These are phyloP conservation scores for Macaca mulatta DNA, from an alignment of 2,113 vertebrate genomes.

Conservation along the genomic window DNA sequence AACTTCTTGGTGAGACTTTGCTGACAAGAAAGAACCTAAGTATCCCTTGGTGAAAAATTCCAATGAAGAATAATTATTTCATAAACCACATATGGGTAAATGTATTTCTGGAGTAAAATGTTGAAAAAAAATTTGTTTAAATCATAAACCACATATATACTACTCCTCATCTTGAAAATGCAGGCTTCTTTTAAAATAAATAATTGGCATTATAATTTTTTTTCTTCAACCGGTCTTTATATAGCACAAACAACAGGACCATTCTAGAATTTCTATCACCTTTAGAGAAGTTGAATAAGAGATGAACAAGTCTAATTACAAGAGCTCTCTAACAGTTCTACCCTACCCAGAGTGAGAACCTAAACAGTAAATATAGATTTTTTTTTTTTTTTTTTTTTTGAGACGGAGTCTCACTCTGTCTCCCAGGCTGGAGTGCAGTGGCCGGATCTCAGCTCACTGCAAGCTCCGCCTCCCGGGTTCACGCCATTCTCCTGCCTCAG, in stretches of 20 bases:
- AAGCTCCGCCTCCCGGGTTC: too few species aligned
- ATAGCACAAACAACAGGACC: neutral
- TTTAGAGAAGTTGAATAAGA: conserved; percentile 34
- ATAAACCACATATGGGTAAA: neutral
- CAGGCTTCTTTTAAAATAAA: conserved; percentile 2
- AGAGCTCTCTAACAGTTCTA: neutral
- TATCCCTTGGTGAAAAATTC: neutral
- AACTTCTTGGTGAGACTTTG: neutral
- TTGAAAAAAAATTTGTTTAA: neutral
- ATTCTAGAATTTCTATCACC: neutral
- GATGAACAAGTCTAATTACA: neutral
- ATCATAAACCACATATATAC: conserved; percentile 9
- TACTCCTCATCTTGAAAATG: conserved; percentile 13
- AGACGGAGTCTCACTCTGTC: too few species aligned
- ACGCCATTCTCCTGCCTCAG: too few species aligned
- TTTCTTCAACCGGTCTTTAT: conserved; percentile 18
- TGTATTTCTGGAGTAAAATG: too few species aligned
- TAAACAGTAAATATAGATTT: neutral
- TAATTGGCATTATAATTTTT: neutral
- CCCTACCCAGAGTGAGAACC: neutral
- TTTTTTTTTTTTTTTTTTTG: too few species aligned
- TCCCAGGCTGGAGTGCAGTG: too few species aligned
- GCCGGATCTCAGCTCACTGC: too few species aligned
- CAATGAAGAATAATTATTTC: neutral
- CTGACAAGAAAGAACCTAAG: neutral